phyloP scores from a whole-genome alignment of 2,888 invertebrate genomes.

The Mythimna lalbum region DNA sequence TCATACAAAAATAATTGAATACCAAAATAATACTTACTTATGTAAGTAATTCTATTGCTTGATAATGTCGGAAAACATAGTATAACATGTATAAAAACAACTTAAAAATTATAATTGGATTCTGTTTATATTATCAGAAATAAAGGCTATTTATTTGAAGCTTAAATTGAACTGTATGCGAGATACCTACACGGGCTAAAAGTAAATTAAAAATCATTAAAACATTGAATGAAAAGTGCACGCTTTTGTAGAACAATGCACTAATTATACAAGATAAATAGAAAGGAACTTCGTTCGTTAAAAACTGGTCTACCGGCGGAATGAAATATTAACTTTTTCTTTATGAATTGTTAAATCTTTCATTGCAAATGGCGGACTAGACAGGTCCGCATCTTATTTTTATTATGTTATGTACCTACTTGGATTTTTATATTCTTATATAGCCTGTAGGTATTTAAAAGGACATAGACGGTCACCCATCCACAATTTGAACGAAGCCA shows the following conservation, averaged over 20 bases:
- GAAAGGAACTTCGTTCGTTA: slow-evolving; percentile 70
- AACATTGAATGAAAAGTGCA: slow-evolving; percentile 20
- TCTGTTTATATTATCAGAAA: too few relatives aligned
- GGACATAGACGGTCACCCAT: neutral
- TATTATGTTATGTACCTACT: neutral
- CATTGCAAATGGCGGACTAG: slow-evolving; percentile 63
- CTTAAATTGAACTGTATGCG: too few relatives aligned
- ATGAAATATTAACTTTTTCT: slow-evolving; percentile 77
- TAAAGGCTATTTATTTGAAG: too few relatives aligned
- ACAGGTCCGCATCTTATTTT: slow-evolving; percentile 54
- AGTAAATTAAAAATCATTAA: too few relatives aligned
- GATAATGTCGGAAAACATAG: too few relatives aligned
- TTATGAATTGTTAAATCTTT: slow-evolving; percentile 76
- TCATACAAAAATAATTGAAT: too few relatives aligned
- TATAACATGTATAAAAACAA: too few relatives aligned
- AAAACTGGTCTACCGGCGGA: slow-evolving; percentile 69
- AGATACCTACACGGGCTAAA: too few relatives aligned
- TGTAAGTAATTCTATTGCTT: too few relatives aligned
- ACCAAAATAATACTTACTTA: too few relatives aligned
- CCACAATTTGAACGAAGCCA: neutral
- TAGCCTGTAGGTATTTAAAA: neutral
- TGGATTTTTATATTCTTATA: neutral
- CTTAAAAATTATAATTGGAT: too few relatives aligned
- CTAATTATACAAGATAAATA: slow-evolving; percentile 68
- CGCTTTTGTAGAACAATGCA: slow-evolving; percentile 56